phyloP scores from a whole-genome alignment of 2,797 vertebrate genomes.

The Onychomys leucogaster region DNA sequence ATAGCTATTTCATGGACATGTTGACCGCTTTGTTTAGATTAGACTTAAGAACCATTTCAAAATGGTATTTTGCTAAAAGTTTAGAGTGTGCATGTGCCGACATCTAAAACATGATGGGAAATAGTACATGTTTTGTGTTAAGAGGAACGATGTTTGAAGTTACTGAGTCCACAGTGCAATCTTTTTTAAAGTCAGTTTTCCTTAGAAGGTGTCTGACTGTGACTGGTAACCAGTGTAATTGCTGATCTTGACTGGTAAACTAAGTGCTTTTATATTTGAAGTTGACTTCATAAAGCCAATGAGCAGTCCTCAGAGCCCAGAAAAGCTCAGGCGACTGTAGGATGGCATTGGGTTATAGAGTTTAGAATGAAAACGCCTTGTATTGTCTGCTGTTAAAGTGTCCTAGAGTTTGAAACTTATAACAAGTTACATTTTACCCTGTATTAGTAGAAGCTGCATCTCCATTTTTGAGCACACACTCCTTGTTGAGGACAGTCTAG shows the following conservation, averaged over 20 bases:
- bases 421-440: conserved; percentile 44
- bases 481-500: conserved; percentile 36
- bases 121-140: conserved; percentile 70
- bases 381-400: conserved; percentile 55
- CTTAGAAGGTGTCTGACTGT: conserved; percentile 81
- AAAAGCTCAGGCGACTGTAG: conserved; percentile 64
- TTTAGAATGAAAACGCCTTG: conserved; percentile 59
- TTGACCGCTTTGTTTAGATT: conserved; percentile 55
- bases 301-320: conserved; percentile 59
- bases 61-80: conserved; percentile 16
- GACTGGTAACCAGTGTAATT: conserved; percentile 78
- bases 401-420: conserved; percentile 56
- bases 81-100: conserved; percentile 2
- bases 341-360: conserved; percentile 49
- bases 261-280: conserved; percentile 73
- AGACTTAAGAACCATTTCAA: not conserved
- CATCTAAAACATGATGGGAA: conserved; percentile 58
- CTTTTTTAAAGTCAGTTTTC: conserved; percentile 66
- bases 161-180: conserved; percentile 36
- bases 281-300: conserved; percentile 71
- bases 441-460: not conserved
- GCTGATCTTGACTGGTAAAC: conserved; percentile 59
- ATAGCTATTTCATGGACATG: not conserved
- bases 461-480: not conserved
- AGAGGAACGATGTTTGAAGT: conserved; percentile 46